Conservation (phyloP, 2,797 vertebrate genomes). For the Sebastes miniatus region DNA sequence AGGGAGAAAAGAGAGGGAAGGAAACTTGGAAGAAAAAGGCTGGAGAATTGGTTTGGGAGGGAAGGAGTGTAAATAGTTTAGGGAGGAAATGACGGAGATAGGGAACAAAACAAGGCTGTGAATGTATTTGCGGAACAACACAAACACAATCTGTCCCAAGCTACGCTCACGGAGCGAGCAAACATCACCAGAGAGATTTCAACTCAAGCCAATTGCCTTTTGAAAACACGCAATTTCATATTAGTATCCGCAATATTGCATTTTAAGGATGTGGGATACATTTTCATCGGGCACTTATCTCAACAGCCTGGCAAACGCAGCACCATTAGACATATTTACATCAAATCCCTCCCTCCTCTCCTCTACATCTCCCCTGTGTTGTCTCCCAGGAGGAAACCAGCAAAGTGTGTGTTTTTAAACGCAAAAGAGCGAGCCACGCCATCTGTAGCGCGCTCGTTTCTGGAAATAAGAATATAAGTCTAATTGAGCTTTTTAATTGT, state of each 20-base stretch:
- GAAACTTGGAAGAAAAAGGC: constrained; percentile 13
- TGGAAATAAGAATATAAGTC: constrained; percentile 69
- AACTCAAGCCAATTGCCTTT: constrained; percentile 33
- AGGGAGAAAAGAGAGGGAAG: not conserved
- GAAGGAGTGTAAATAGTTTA: constrained; percentile 34
- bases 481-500: constrained; percentile 80
- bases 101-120: constrained; percentile 30
- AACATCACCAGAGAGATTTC: constrained; percentile 24
- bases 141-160: constrained; percentile 16
- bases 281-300: constrained; percentile 57
- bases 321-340: constrained; percentile 64
- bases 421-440: constrained; percentile 51
- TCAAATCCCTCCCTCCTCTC: constrained; percentile 30
- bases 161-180: not conserved
- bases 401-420: constrained; percentile 61
- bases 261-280: constrained; percentile 38
- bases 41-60: not conserved
- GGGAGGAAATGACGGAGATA: constrained; percentile 22
- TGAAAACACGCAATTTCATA: constrained; percentile 20
- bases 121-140: constrained; percentile 34
- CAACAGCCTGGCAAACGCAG: constrained; percentile 43
- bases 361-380: constrained; percentile 31
- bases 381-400: constrained; percentile 52
- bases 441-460: constrained; percentile 70
- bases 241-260: constrained; percentile 29